Conservation (phyloP, 1,140 invertebrate genomes). For the Pemphigus obesinymphae region DNA sequence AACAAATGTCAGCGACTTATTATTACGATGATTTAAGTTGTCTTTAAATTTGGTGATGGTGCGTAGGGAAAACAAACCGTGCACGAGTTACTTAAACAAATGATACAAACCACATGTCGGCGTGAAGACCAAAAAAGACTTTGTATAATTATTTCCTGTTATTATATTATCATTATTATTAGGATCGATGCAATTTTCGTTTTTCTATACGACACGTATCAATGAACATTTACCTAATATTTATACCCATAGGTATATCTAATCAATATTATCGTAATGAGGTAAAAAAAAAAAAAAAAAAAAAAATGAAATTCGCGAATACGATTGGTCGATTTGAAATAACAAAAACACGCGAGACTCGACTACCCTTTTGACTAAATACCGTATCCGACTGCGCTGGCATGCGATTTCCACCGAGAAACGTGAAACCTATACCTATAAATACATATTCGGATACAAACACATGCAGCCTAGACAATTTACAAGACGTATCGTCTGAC, state of each 20-base stretch:
- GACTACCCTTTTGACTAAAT: neutral
- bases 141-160: slow-evolving; percentile 4
- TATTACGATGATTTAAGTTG: neutral
- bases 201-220: neutral
- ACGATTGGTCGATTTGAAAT: neutral
- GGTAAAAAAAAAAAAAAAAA: too few relatives aligned
- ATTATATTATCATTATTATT: too few relatives aligned
- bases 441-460: slow-evolving; percentile 8
- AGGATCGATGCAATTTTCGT: neutral
- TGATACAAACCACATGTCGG: neutral
- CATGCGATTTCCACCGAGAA: neutral
- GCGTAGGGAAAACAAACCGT: neutral
- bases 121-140: neutral
- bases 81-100: neutral
- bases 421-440: slow-evolving; percentile 20
- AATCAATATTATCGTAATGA: neutral
- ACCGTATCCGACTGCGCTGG: too few relatives aligned
- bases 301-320: neutral
- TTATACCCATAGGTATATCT: neutral
- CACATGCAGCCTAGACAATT: slow-evolving; percentile 19
- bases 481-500: slow-evolving; percentile 16
- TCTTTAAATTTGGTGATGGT: neutral
- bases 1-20: neutral
- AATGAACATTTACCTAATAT: too few relatives aligned
- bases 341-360: neutral